Evolutionary conservation across 2,888 invertebrate species (phyloP).

Genomic region (Nebria salina): DNA sequence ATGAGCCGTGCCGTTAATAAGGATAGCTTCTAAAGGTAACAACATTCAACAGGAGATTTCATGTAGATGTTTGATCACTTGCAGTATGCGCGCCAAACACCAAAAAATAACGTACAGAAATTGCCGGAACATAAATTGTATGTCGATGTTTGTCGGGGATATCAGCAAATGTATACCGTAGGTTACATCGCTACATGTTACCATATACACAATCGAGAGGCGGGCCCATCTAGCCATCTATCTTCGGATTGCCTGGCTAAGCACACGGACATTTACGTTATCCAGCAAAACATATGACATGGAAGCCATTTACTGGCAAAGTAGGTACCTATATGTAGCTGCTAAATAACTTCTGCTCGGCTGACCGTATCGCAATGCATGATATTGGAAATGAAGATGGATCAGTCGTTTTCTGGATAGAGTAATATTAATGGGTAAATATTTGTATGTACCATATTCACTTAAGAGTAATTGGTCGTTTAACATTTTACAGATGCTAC

Average conservation of each 20-base stretch:
- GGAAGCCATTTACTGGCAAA: slow-evolving; percentile 24
- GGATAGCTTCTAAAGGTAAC: background rate
- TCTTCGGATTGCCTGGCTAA: slow-evolving; percentile 42
- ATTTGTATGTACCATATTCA: no score
- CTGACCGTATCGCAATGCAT: background rate
- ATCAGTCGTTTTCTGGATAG: background rate
- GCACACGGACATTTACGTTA: slow-evolving; percentile 10
- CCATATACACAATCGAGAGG: background rate
- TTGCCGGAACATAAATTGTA: background rate
- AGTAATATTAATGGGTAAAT: no score
- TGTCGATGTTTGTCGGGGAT: background rate
- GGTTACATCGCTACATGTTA: background rate
- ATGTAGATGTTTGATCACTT: background rate
- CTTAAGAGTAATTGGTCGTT: no score
- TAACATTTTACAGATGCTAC: no score
- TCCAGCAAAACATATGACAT: slow-evolving; percentile 11
- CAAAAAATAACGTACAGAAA: background rate
- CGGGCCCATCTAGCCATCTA: slow-evolving; percentile 23
- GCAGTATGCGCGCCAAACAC: background rate
- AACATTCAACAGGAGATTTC: background rate
- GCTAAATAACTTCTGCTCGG: background rate
- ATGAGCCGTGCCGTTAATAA: slow-evolving; percentile 15
- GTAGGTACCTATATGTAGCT: background rate
- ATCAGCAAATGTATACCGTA: background rate
- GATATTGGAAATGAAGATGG: background rate